Conservation (phyloP, 92 coral and sea anemone species). For the Actinernus sp. region DNA sequence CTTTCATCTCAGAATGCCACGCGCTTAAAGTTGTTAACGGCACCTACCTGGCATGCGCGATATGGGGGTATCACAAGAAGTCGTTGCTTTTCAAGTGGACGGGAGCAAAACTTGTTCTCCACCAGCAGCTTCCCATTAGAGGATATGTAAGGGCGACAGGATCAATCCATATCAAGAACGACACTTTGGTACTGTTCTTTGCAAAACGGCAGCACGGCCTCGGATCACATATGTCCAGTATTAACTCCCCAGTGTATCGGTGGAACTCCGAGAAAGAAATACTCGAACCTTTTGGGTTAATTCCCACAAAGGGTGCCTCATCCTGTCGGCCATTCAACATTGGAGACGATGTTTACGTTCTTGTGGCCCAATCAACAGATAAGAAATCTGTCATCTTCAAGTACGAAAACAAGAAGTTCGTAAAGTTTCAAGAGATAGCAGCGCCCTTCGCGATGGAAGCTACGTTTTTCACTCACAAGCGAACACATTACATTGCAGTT, state of each 20-base stretch:
- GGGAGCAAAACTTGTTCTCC: slow-evolving; percentile 7
- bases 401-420: slow-evolving; percentile 11
- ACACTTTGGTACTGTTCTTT: slow-evolving; percentile 2
- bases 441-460: slow-evolving; percentile 34
- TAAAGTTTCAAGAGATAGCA: slow-evolving; percentile 3
- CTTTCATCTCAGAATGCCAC: slow-evolving; percentile 25
- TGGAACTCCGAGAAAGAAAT: slow-evolving; percentile 6
- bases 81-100: slow-evolving; percentile 37
- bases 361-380: slow-evolving; percentile 30
- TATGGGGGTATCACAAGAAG: slow-evolving; percentile 34
- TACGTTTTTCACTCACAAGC: slow-evolving; percentile 21
- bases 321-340: slow-evolving; percentile 31
- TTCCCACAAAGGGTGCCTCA: slow-evolving; percentile 19
- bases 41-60: slow-evolving; percentile 45
- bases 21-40: slow-evolving; percentile 11
- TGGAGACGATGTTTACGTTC: slow-evolving; percentile 16
- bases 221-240: slow-evolving; percentile 9
- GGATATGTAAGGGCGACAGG: slow-evolving; percentile 29
- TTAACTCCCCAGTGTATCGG: slow-evolving; percentile 9
- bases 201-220: slow-evolving; percentile 22
- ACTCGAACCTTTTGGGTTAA: neutral
- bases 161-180: neutral
- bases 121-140: slow-evolving; percentile 16
- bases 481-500: slow-evolving; percentile 27
- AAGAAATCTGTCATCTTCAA: slow-evolving; percentile 13